phyloP scores from a whole-genome alignment of 2,113 vertebrate genomes.

The Apteryx owenii region DNA sequence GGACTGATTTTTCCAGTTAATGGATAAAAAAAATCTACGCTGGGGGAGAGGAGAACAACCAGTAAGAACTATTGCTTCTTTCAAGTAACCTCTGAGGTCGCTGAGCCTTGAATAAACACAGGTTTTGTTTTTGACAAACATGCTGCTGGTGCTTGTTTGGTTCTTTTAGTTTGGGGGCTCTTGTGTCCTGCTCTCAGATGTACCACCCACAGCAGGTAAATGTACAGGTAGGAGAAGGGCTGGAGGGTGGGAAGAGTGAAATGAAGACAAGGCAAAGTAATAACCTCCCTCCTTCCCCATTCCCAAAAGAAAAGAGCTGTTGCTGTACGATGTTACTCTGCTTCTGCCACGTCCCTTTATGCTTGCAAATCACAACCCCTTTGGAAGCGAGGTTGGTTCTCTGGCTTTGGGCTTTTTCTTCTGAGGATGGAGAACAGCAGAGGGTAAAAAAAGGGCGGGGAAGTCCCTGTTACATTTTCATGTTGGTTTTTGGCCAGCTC shows the following conservation, averaged over 20 bases:
- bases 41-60: not conserved
- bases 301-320: not conserved
- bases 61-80: rapidly evolving
- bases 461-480: not conserved
- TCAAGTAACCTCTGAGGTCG: rapidly evolving
- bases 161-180: not conserved
- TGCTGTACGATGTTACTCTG: not conserved
- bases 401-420: not conserved
- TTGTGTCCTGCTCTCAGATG: not conserved
- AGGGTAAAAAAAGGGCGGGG: not conserved
- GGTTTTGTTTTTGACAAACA: not conserved
- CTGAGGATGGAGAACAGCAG: not conserved
- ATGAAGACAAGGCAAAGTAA: not conserved
- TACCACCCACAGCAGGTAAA: not conserved
- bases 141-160: rapidly evolving
- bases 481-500: not conserved
- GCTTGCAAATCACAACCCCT: not conserved
- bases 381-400: not conserved
- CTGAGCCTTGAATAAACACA: not conserved
- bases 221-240: not conserved
- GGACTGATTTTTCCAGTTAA: rapidly evolving
- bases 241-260: not conserved
- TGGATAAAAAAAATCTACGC: rapidly evolving
- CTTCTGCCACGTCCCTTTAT: not conserved
- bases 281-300: rapidly evolving